Conservation (phyloP, 2,113 vertebrate species). For the Ramphastos sulfuratus region DNA sequence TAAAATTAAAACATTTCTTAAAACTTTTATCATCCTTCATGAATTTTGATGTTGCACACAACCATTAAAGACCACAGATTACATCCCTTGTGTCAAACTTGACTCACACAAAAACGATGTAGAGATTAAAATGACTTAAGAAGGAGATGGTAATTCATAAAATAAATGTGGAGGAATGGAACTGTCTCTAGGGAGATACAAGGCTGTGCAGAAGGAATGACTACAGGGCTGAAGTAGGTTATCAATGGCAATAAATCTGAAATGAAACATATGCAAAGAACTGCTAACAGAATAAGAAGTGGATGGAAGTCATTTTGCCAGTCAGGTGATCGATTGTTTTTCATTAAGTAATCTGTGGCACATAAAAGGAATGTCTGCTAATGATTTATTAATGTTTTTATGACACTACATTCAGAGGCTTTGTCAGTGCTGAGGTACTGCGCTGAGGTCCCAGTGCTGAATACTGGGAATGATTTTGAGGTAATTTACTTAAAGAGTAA, state of each 20-base stretch:
- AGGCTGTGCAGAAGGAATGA: background rate
- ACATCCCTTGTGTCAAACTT: background rate
- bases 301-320: background rate
- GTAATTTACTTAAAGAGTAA: background rate
- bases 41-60: background rate
- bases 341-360: background rate
- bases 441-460: background rate
- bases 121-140: slow-evolving; percentile 13
- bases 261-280: background rate
- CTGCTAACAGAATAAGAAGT: background rate
- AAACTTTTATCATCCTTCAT: background rate
- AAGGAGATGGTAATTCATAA: background rate
- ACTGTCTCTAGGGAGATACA: background rate
- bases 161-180: slow-evolving; percentile 1
- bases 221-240: background rate
- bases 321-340: background rate
- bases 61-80: background rate
- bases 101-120: background rate
- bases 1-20: background rate
- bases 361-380: background rate
- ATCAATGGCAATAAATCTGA: background rate
- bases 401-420: background rate
- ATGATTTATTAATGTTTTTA: background rate
- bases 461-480: background rate
- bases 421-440: background rate